Evolutionary conservation across 2,888 invertebrate genomes (phyloP).

Genomic region (Teinopalpus imperialis): DNA sequence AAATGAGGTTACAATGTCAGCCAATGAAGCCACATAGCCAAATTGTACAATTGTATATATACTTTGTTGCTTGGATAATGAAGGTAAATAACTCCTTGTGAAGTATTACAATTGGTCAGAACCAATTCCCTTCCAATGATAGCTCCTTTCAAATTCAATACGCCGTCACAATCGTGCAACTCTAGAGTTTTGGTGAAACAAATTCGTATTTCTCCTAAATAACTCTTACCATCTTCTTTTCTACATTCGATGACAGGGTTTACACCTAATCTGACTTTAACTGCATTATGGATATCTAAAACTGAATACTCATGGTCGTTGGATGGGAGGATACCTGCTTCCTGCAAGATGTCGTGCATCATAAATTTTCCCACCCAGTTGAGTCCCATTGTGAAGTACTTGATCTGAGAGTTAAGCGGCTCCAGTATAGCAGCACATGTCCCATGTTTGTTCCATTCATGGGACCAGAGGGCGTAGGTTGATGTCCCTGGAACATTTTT

Average conservation of each 20-base stretch:
- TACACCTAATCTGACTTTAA: slow-evolving; percentile 78
- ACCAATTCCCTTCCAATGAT: slow-evolving; percentile 50
- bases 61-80: slow-evolving; percentile 62
- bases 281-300: slow-evolving; percentile 47
- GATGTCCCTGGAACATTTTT: slow-evolving; percentile 53
- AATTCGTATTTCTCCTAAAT: slow-evolving; percentile 86
- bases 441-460: slow-evolving; percentile 93
- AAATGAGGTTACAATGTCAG: slow-evolving; percentile 77
- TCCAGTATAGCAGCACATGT: slow-evolving; percentile 86
- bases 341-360: slow-evolving; percentile 81
- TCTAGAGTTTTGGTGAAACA: slow-evolving; percentile 87
- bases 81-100: slow-evolving; percentile 81
- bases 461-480: slow-evolving; percentile 85
- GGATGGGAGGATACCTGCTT: slow-evolving; percentile 77
- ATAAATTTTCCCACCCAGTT: slow-evolving; percentile 82
- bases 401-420: slow-evolving; percentile 81
- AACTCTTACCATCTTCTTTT: slow-evolving; percentile 80
- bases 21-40: slow-evolving; percentile 83
- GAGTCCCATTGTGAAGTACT: slow-evolving; percentile 86
- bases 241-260: slow-evolving; percentile 85
- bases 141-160: slow-evolving; percentile 36
- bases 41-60: slow-evolving; percentile 78
- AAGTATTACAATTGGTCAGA: slow-evolving; percentile 83
- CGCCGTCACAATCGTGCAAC: slow-evolving; percentile 85
- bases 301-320: slow-evolving; percentile 41